These are phyloP conservation scores for Glyphotaelius pellucidus DNA, from an alignment of 2,888 invertebrate genomes.

Conservation along the genomic window DNA sequence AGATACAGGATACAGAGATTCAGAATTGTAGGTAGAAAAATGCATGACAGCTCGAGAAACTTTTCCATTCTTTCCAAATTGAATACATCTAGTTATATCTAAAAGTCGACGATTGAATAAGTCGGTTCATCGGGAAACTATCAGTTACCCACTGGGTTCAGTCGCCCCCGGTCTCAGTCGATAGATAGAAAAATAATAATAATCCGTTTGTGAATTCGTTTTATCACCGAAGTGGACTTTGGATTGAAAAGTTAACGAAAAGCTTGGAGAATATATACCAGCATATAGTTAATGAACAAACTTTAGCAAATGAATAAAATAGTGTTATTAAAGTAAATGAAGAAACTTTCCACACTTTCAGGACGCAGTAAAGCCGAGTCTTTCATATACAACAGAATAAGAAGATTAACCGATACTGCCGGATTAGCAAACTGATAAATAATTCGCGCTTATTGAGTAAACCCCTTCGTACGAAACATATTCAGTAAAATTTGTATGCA, in stretches of 20 bases:
- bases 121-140: not conserved
- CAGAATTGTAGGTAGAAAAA: too few relatives aligned
- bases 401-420: not conserved
- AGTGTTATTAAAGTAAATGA: too few relatives aligned
- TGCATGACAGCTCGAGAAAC: not conserved
- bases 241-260: not conserved
- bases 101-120: not conserved
- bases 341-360: not conserved
- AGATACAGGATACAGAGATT: not conserved
- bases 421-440: not conserved
- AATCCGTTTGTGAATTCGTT: not conserved
- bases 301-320: not conserved
- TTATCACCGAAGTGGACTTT: not conserved
- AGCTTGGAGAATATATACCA: not conserved
- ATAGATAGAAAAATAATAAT: not conserved
- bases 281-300: not conserved
- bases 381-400: not conserved
- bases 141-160: not conserved
- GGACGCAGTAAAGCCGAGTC: not conserved
- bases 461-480: not conserved
- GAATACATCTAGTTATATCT: not conserved
- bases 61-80: not conserved
- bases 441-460: not conserved
- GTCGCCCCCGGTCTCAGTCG: not conserved
- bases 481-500: conserved; percentile 21